Evolutionary conservation across 1,140 invertebrate genomes (phyloP), one percentile per base, ranked within the genome.

Genomic region (Scaptomyza montana): DNA sequence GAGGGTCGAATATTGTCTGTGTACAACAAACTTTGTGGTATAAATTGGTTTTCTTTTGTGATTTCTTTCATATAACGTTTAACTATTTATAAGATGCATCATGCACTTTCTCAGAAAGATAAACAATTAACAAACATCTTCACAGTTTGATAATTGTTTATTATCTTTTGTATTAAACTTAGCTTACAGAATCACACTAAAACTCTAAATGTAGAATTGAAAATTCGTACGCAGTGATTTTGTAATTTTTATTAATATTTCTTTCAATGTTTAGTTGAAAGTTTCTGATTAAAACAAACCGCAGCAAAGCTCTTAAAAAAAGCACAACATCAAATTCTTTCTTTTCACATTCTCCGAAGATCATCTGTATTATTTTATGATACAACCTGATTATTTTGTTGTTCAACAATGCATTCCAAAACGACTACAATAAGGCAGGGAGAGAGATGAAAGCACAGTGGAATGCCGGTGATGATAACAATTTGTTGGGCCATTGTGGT

Each of bases 401-500:
- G 5, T n/a, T 43, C 39, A 43, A 43, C 39, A 43, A 43, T 43
- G 39, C 39, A 43, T 43, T 43, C 39, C 39, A n/a, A n/a, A n/a
- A n/a, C n/a, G 39, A 43, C 39, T 1, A 25, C 21, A 25, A 39
- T 16, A 16, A 16, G 16, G 16, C 16, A 12, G 9, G 9, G 9
- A 43, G 39, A n/a, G 39, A n/a, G n/a, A 10, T 8, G 9, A 39
- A 9, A 39, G 9, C 3, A 39, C 36, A 5, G 39, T n/a, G 12
- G 39, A 43, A 43, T 43, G 39, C 12, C 39, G 39, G 39, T 43
- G 39, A 43, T 43, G 39, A 43, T 43, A 43, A 43, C 39, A 43
- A 43, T 43, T 43, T 43, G 39, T 43, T 43, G 39, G 39, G n/a
- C 39, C 39, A 43, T 59, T 59, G 46, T 59, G 30, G 56, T 21